phyloP scores from a whole-genome alignment of 2,888 invertebrate species.

The Lapara coniferarum region DNA sequence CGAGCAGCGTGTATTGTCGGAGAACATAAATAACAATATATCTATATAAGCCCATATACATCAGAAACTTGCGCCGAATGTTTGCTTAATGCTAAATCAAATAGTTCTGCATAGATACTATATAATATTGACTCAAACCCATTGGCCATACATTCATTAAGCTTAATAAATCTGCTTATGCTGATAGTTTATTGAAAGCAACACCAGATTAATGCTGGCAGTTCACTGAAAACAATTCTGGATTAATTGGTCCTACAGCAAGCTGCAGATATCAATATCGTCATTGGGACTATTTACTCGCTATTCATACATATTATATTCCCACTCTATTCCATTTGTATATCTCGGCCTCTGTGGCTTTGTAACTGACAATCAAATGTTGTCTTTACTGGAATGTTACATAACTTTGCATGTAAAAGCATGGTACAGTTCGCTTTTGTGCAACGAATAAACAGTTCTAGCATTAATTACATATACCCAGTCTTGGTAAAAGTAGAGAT shows the following conservation, averaged over 20 bases:
- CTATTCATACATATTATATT: neutral
- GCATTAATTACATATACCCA: too few species aligned
- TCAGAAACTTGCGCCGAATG: neutral
- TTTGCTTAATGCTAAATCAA: slow-evolving; percentile 1
- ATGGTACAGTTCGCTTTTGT: neutral
- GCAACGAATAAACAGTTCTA: neutral
- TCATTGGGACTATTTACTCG: slow-evolving; percentile 3
- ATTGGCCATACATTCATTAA: slow-evolving; percentile 5
- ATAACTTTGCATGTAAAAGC: neutral
- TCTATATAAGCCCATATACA: neutral
- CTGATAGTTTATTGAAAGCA: neutral
- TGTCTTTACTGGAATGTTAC: slow-evolving; percentile 1
- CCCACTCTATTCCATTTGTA: neutral
- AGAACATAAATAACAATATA: neutral
- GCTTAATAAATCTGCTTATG: slow-evolving; percentile 13
- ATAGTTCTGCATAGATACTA: neutral
- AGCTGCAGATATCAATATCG: slow-evolving; percentile 16
- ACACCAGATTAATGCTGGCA: neutral
- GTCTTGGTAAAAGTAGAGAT: too few species aligned
- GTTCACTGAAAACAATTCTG: slow-evolving; percentile 1
- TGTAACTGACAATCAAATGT: neutral
- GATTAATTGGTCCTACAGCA: slow-evolving; percentile 6
- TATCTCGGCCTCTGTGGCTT: slow-evolving; percentile 9
- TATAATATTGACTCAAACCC: neutral
- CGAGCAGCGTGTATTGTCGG: neutral